Base-by-base conservation (phyloP, 1,140 invertebrate species). In the Caenorhabditis tropicalis region DNA sequence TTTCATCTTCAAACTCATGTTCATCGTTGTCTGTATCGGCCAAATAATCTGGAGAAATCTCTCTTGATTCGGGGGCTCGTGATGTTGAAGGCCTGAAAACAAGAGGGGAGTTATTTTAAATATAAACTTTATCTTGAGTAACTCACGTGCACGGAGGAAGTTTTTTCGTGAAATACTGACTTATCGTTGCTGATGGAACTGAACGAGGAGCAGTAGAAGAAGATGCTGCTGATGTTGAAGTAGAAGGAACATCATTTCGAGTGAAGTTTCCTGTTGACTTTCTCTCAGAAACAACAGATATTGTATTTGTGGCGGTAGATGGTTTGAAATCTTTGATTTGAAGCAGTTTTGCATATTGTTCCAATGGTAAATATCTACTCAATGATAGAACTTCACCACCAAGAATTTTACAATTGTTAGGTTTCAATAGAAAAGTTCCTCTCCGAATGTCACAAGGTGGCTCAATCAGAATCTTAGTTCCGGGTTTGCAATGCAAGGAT, bases 391-490 rank as follows among this genome's bases (percentile, higher is more conserved):
- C 65, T 46, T 74, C 36, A 1, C 65, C 65, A 10, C 65, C 65
- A 10, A 74, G 65, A 43, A 74, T 43, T 74, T 24, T 21, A 43
- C 36, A 74, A 46, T 74, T 74, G 1, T 24, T 43, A 1, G 36
- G 65, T 31, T 74, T 74, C 36, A 74, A 27, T 0, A 74, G 36
- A 24, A 74, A 74, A 10, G 36, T 43, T 5, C 65, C 65, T 74
- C n/a, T n/a, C 33, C 65, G 65, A 43, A 74, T 74, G 10, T 31
- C 65, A 46, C 65, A 74, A n/a, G 65, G 65, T 1, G 65, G 65
- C 2, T 43, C 65, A 21, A 74, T 74, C 10, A 74, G 65, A 27
- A 74, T 24, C 15, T 74, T 74, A 2, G 65, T 43, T 21, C 65
- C 65, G 2, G 65, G 65, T 74, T 74, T 74, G 7, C 7, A 24